Percentiles rank a stretch among this genome's conserved stretches.
Evolutionary conservation across 2,888 invertebrate species (phyloP).

Genomic region (Aproaerema taeniolella): DNA sequence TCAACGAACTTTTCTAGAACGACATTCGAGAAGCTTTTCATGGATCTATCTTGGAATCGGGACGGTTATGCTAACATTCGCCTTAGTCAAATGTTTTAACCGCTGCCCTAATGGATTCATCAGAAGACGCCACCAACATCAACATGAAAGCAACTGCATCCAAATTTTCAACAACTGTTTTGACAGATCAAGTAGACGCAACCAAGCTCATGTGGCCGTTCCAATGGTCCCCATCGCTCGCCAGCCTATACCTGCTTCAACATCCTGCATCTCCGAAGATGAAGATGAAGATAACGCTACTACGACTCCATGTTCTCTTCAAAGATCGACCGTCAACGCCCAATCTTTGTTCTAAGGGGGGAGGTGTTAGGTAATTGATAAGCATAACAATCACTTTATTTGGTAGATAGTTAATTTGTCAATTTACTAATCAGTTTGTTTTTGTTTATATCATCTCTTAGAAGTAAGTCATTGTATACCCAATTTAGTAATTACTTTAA

Average conservation of each 20-base stretch:
- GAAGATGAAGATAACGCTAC: conserved; percentile 4
- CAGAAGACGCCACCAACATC: not conserved
- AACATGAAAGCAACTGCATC: conserved; percentile 9
- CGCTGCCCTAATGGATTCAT: conserved; percentile 2
- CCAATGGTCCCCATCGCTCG: not conserved
- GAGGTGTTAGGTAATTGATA: too few relatives aligned
- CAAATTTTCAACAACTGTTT: conserved; percentile 22
- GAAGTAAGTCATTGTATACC: too few relatives aligned
- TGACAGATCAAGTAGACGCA: conserved; percentile 7
- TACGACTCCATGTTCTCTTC: not conserved
- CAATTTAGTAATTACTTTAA: too few relatives aligned
- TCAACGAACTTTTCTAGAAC: conserved; percentile 12
- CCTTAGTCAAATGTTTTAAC: not conserved
- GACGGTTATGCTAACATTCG: conserved; percentile 1
- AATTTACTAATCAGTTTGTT: too few relatives aligned
- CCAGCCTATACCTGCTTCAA: not conserved
- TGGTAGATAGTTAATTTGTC: too few relatives aligned
- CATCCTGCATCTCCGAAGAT: conserved; percentile 4
- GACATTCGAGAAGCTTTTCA: conserved; percentile 7
- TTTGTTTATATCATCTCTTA: too few relatives aligned
- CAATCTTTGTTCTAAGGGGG: conserved; percentile 1
- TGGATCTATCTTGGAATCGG: conserved; percentile 13
- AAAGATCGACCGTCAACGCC: not conserved
- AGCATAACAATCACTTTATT: too few relatives aligned
- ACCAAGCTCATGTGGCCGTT: not conserved